phyloP scores from a whole-genome alignment of 2,888 invertebrate genomes.

The Apotomis betuletana region DNA sequence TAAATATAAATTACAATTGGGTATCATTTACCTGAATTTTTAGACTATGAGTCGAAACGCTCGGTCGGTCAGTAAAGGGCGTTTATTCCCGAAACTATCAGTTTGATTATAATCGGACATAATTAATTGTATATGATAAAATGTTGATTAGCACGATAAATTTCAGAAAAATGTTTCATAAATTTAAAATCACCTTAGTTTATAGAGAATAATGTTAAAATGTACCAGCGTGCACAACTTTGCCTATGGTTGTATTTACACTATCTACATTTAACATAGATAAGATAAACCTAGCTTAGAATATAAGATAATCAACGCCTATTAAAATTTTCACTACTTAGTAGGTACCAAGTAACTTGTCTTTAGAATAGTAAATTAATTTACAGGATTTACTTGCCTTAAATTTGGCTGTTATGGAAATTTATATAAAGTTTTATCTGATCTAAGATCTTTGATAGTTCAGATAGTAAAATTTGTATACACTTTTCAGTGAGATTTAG shows the following conservation, averaged over 20 bases:
- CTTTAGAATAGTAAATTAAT: slow-evolving; percentile 35
- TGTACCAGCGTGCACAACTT: neutral
- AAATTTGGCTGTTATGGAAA: slow-evolving; percentile 67
- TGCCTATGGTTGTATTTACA: neutral
- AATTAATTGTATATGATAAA: too few species aligned
- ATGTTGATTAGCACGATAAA: neutral
- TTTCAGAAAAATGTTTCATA: neutral
- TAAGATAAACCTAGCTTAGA: slow-evolving; percentile 11
- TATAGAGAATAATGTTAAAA: neutral
- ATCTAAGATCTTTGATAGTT: slow-evolving; percentile 45
- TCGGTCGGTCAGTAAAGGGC: too few species aligned
- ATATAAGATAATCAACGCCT: neutral
- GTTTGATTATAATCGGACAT: too few species aligned
- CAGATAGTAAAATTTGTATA: slow-evolving; percentile 43
- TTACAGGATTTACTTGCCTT: slow-evolving; percentile 78
- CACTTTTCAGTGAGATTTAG: slow-evolving; percentile 48
- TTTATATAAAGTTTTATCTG: slow-evolving; percentile 49
- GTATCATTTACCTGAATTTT: too few species aligned
- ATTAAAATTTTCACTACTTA: neutral
- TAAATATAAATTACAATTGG: too few species aligned
- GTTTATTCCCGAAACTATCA: too few species aligned
- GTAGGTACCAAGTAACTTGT: slow-evolving; percentile 21
- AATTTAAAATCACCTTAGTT: neutral
- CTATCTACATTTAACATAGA: neutral
- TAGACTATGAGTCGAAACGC: too few species aligned